A percentile compares a stretch with the other conserved stretches of the same genome.
These are phyloP conservation scores for Leucophenga maculata DNA, from an alignment of 2,888 invertebrate genomes.

Conservation along the genomic window DNA sequence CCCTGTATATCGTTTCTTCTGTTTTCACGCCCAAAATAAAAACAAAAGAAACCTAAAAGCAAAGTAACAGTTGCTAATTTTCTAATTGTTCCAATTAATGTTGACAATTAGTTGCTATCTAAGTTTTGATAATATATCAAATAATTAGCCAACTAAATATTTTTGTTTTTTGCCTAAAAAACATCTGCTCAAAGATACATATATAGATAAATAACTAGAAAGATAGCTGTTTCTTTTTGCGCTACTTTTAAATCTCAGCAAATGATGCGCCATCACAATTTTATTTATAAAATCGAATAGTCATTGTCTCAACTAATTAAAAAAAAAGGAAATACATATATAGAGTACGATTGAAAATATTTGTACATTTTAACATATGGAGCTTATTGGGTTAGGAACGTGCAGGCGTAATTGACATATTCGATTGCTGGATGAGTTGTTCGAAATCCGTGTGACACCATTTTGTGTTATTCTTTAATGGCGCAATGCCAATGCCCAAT, in stretches of 20 bases:
- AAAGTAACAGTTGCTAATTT: conserved; percentile 14
- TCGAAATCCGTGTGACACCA: conserved; percentile 7
- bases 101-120: conserved; percentile 1
- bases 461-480: background rate
- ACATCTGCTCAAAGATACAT: background rate
- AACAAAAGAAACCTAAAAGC: no score
- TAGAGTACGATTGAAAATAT: background rate
- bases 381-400: no score
- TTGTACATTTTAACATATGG: background rate
- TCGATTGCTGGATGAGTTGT: background rate
- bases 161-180: background rate
- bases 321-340: conserved; percentile 20
- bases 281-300: conserved; percentile 18
- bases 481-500: conserved; percentile 5
- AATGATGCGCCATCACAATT: background rate
- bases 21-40: no score
- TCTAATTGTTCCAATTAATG: conserved; percentile 1
- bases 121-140: background rate
- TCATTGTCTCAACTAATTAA: conserved; percentile 22
- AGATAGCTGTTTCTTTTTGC: background rate
- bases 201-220: background rate
- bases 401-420: no score
- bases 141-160: background rate
- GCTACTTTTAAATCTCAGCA: background rate
- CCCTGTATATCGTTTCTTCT: no score